These are phyloP conservation scores for Antedon mediterranea DNA, from an alignment of 53 echinoderm and acorn worm genomes.

Conservation along the genomic window DNA sequence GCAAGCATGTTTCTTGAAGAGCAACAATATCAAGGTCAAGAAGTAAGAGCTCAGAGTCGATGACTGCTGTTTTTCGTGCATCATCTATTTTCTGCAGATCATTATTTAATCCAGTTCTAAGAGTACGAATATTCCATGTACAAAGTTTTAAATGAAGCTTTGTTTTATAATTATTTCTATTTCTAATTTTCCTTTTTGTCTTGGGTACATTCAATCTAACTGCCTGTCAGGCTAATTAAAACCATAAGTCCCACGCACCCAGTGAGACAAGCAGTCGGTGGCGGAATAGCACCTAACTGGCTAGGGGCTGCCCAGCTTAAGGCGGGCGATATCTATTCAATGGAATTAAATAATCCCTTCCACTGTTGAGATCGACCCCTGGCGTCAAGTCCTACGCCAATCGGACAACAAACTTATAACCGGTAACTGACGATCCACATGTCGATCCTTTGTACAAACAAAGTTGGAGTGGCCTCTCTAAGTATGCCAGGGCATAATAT, in stretches of 20 bases:
- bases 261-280: constrained; percentile 24
- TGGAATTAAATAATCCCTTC: constrained; percentile 31
- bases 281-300: background rate
- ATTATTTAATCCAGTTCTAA: background rate
- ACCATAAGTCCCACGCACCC: constrained; percentile 25
- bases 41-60: background rate
- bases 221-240: background rate
- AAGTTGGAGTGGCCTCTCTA: background rate
- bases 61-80: background rate
- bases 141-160: background rate
- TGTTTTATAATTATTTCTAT: background rate
- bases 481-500: constrained; percentile 25
- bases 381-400: constrained; percentile 26
- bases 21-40: background rate
- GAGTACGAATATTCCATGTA: background rate
- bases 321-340: constrained; percentile 17
- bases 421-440: constrained; percentile 2
- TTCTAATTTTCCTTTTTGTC: background rate
- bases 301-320: background rate
- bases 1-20: background rate
- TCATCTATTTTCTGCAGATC: background rate
- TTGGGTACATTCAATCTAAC: background rate
- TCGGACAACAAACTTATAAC: constrained; percentile 25
- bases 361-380: constrained; percentile 31
- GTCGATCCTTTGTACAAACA: background rate